Percentiles rank a stretch among this genome's conserved stretches.
These are phyloP conservation scores for Ovis aries DNA, from an alignment of 2,113 vertebrate genomes.

Conservation along the genomic window ARS-UI_Ramb_v3.0 NC_056063.1:75132001-75132500, in stretches of 20 bases:
- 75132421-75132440: neutral
- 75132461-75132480: neutral
- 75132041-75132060: neutral
- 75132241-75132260: neutral
- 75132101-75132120: neutral
- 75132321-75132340: constrained; percentile 97
- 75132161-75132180: neutral
- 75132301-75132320: constrained; percentile 95
- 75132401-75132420: neutral
- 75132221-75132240: neutral
- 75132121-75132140: neutral
- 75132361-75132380: constrained; percentile 98
- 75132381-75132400: constrained; percentile 82
- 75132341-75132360: constrained; percentile 98
- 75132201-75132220: neutral
- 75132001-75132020: neutral
- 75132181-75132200: neutral
- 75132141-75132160: neutral
- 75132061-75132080: neutral
- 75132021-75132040: neutral
- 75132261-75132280: neutral
- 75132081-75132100: neutral
- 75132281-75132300: constrained; percentile 70
- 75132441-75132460: neutral
- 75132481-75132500: neutral